These are phyloP conservation scores for Drosophila albomicans DNA, from an alignment of 1,140 invertebrate species.

Conservation along the genomic window DNA sequence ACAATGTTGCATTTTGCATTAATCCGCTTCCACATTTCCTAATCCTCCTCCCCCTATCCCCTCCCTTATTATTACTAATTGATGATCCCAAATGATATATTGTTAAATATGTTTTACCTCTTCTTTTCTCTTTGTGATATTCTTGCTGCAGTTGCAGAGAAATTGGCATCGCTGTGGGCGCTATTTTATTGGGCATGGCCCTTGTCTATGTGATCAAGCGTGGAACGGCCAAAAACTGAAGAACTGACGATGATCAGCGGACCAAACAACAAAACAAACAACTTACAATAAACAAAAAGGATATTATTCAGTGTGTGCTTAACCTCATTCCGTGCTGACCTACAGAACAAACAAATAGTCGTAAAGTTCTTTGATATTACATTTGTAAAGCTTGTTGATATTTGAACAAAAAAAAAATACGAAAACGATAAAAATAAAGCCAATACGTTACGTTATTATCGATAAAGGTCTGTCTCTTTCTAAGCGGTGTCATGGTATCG, in stretches of 20 bases:
- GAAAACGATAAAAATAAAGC: conserved; percentile 7
- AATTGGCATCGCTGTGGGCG: conserved; percentile 78
- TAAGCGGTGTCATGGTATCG: neutral
- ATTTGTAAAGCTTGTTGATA: conserved; percentile 30
- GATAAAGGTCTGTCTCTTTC: neutral
- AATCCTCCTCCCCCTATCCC: neutral
- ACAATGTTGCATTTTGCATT: conserved; percentile 75
- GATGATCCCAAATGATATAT: neutral
- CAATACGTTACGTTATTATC: neutral
- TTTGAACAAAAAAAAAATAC: neutral
- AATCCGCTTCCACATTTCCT: conserved; percentile 7
- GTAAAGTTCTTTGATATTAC: conserved; percentile 20
- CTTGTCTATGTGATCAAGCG: conserved; percentile 66
- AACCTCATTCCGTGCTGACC: conserved; percentile 54
- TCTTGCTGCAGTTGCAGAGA: conserved; percentile 69
- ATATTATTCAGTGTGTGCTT: neutral
- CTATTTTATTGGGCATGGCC: conserved; percentile 80
- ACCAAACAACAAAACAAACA: no score
- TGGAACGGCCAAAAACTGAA: conserved; percentile 54
- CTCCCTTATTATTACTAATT: neutral
- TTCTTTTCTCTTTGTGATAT: conserved; percentile 19
- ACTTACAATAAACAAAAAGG: neutral
- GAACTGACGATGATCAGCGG: neutral
- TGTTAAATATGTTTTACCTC: neutral
- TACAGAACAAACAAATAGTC: neutral